Percentiles rank a stretch among this genome's conserved stretches.
These are phyloP conservation scores for Acrocera orbiculus DNA, from an alignment of 2,888 invertebrate genomes.

Conservation along the genomic window DNA sequence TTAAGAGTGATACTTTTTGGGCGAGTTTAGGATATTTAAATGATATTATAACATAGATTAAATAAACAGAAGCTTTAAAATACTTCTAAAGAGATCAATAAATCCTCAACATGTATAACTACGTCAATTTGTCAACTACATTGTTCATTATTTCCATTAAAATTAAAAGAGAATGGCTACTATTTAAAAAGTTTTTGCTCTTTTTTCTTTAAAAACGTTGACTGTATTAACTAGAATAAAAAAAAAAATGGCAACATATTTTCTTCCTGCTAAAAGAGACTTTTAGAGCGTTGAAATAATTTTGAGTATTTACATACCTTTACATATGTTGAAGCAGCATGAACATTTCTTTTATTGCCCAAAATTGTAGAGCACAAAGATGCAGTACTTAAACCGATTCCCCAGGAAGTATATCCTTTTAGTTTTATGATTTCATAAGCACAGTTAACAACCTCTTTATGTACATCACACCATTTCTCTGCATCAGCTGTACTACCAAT, in stretches of 20 bases:
- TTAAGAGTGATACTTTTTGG: too few relatives aligned
- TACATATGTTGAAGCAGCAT: constrained; percentile 60
- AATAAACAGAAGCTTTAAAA: too few relatives aligned
- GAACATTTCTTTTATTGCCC: constrained; percentile 54
- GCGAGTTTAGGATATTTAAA: too few relatives aligned
- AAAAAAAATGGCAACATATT: neutral
- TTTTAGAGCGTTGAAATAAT: neutral
- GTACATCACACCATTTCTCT: constrained; percentile 63
- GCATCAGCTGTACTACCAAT: constrained; percentile 54
- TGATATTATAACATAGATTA: too few relatives aligned
- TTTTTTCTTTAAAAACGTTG: too few relatives aligned
- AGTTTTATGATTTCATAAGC: constrained; percentile 75
- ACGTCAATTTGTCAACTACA: too few relatives aligned
- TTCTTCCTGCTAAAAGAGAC: neutral
- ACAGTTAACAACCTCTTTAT: constrained; percentile 66
- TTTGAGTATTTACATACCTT: constrained; percentile 38
- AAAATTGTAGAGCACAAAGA: constrained; percentile 53
- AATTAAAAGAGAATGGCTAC: too few relatives aligned
- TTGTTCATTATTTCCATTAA: too few relatives aligned
- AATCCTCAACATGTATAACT: too few relatives aligned
- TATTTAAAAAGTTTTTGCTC: too few relatives aligned
- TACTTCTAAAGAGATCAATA: too few relatives aligned
- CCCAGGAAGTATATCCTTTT: constrained; percentile 86
- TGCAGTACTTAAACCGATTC: constrained; percentile 65
- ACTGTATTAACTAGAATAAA: neutral